Conservation (phyloP, 2,797 vertebrate species). For the Sebastes baramenuke region DNA sequence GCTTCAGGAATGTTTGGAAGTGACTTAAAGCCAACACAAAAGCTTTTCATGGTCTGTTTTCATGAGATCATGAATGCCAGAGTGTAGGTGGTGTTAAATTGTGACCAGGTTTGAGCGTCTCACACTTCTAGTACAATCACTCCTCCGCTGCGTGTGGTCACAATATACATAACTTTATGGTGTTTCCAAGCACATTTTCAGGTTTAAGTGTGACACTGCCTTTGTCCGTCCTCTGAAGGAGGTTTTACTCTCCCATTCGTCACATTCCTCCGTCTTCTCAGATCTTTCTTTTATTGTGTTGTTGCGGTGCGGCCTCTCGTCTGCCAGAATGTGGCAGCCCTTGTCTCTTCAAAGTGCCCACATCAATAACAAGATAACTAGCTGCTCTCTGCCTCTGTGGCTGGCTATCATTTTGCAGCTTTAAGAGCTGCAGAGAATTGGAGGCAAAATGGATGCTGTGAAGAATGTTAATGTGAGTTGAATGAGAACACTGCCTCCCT, state of each 20-base stretch:
- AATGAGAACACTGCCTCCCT: slow-evolving; percentile 73
- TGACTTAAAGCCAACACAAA: slow-evolving; percentile 8
- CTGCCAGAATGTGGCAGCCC: slow-evolving; percentile 19
- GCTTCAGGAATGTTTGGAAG: not conserved
- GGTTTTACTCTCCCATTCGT: slow-evolving; percentile 57
- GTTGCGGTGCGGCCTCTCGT: slow-evolving; percentile 27
- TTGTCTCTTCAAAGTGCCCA: slow-evolving; percentile 58
- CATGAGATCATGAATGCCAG: not conserved
- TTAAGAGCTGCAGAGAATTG: slow-evolving; percentile 69
- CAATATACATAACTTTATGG: slow-evolving; percentile 37
- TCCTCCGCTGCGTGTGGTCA: slow-evolving; percentile 11
- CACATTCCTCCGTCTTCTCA: slow-evolving; percentile 59
- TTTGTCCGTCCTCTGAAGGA: slow-evolving; percentile 9
- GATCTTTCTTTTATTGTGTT: slow-evolving; percentile 50
- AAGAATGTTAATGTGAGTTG: slow-evolving; percentile 45
- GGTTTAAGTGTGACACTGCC: slow-evolving; percentile 49
- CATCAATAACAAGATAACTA: slow-evolving; percentile 66
- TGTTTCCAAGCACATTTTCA: slow-evolving; percentile 43
- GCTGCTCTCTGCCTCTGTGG: slow-evolving; percentile 47
- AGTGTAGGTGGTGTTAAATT: not conserved
- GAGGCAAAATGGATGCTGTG: slow-evolving; percentile 82
- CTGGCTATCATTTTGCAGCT: slow-evolving; percentile 76
- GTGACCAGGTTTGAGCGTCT: not conserved
- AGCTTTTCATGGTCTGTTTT: slow-evolving; percentile 7
- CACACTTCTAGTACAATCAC: not conserved